These are phyloP conservation scores for Pocillopora damicornis DNA, from an alignment of 64 coral and sea anemone species.

Conservation along the genomic window DNA sequence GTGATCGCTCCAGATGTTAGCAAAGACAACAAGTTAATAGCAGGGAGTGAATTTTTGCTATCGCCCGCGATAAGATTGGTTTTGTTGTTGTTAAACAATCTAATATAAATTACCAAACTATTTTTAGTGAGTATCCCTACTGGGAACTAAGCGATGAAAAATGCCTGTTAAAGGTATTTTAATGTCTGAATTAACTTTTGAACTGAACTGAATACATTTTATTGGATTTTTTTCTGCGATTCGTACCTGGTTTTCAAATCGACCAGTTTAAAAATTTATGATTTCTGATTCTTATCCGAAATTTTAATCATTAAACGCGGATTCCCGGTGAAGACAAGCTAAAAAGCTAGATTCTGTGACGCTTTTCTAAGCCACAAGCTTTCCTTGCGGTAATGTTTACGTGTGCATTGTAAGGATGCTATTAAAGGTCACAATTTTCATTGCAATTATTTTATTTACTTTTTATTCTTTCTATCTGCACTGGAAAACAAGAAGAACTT, in stretches of 20 bases:
- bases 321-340: constrained; percentile 4
- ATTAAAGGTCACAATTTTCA: not conserved
- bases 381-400: not conserved
- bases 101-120: constrained; percentile 36
- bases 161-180: constrained; percentile 20
- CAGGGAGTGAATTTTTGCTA: constrained; percentile 16
- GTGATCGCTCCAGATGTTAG: constrained; percentile 33
- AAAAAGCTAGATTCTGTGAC: not conserved
- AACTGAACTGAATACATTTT: not conserved
- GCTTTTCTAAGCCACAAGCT: not conserved
- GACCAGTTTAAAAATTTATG: constrained; percentile 13
- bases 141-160: not conserved
- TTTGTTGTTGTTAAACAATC: constrained; percentile 27
- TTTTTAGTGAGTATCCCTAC: constrained; percentile 10
- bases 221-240: not conserved
- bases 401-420: constrained; percentile 12
- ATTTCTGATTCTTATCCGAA: constrained; percentile 30
- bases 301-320: constrained; percentile 30
- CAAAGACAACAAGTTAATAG: constrained; percentile 41
- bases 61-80: constrained; percentile 15
- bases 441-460: not conserved
- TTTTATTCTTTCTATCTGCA: not conserved
- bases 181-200: not conserved
- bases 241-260: not conserved
- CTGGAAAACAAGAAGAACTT: not conserved